Base-by-base conservation (phyloP, 2,797 vertebrate genomes). In the Hyperoplus immaculatus region DNA sequence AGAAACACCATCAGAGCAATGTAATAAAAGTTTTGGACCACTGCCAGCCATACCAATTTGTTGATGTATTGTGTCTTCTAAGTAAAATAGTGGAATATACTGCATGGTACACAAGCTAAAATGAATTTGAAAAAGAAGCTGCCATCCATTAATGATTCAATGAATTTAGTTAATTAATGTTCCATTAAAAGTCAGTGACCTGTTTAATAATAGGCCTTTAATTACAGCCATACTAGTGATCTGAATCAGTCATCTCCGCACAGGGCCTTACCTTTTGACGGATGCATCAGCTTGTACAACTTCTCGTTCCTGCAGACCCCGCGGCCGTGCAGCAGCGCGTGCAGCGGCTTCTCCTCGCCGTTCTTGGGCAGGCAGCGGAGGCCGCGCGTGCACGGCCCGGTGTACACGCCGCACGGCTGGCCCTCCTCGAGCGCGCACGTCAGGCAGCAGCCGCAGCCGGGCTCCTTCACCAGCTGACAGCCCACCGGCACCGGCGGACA, bases 391-490 rank as follows among this genome's bases (percentile, higher is more conserved):
- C 97, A 99, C 85, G 96, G 96, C 89, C 96, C 96, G 0, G 97
- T 98, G 96, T 99, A 99, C 84, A 99, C 97, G 69, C 97, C 97
- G 91, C 97, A 98, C 76, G 95, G 78, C 90, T 96, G 96, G 21
- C 96, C 97, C 93, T 97, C 97, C 0, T 94, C 95, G 88, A 98
- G 96, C 84, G 97, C 97, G 92, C 97, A 99, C 62, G 97, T 99
- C 94, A 96, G 94, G 91, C 97, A 99, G 95, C 97, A 99, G 87
- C 97, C 97, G 91, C 97, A 98, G 93, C 97, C 97, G 16, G 97
- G 97, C 91, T 98, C 97, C 90, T 97, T 97, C 81, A 98, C 97
- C 92, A 95, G 93, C 94, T 97, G 95, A 61, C 97, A 99, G 87
- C 95, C 95, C 87, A 95, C 81, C 45, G 97, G 96, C 84, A 96